These are phyloP conservation scores for Blastomussa wellsi DNA, from an alignment of 92 coral and sea anemone genomes.

Conservation along the genomic window DNA sequence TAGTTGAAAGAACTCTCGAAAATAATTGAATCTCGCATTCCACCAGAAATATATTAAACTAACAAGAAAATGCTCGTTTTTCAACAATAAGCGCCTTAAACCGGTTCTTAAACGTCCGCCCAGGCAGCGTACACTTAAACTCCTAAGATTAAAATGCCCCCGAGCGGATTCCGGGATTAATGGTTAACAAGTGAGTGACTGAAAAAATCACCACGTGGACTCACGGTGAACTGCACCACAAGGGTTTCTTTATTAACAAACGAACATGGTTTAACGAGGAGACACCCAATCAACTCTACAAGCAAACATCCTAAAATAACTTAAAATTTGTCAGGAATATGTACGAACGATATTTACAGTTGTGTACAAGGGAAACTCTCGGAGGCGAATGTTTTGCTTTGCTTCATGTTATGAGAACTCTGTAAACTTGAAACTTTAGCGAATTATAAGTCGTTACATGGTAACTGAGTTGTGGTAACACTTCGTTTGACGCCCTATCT, in stretches of 20 bases:
- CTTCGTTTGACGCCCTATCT: background rate
- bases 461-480: background rate
- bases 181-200: background rate
- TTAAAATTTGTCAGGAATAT: background rate
- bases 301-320: slow-evolving; percentile 1
- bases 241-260: slow-evolving; percentile 12
- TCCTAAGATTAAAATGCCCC: background rate
- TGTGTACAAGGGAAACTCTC: background rate
- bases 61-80: too few relatives aligned
- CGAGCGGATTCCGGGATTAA: background rate
- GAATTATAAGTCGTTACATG: background rate
- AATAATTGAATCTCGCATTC: background rate
- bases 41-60: background rate
- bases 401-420: background rate
- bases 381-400: background rate
- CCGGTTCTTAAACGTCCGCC: background rate
- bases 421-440: background rate
- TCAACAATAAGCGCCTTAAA: too few relatives aligned
- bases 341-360: slow-evolving; percentile 32
- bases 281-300: background rate
- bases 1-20: background rate
- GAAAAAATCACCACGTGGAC: background rate
- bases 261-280: background rate
- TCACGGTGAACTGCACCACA: background rate
- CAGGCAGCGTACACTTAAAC: background rate